Evolutionary conservation across 2,888 invertebrate genomes (phyloP).

Genomic region (Microctonus brassicae): DNA sequence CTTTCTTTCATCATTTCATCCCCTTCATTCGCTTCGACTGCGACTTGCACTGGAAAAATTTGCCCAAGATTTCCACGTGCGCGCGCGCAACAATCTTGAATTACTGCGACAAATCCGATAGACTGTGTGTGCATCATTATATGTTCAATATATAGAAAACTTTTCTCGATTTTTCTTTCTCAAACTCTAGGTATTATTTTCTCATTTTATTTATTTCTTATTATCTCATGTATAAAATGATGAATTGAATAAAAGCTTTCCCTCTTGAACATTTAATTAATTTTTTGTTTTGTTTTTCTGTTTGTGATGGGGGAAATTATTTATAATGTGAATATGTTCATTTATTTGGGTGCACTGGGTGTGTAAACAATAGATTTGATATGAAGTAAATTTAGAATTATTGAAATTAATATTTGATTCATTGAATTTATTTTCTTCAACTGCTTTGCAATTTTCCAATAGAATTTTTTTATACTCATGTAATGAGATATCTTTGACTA

Average conservation of each 20-base stretch:
- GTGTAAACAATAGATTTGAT: too few relatives aligned
- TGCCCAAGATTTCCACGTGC: slow-evolving; percentile 26
- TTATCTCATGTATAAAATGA: neutral
- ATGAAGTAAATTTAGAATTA: too few relatives aligned
- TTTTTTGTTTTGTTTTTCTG: neutral
- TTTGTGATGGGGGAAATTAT: neutral
- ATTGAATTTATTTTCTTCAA: too few relatives aligned
- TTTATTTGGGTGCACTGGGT: too few relatives aligned
- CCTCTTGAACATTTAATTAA: neutral
- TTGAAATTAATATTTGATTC: too few relatives aligned
- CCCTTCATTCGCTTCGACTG: slow-evolving; percentile 32
- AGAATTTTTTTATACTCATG: too few relatives aligned
- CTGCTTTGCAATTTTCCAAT: too few relatives aligned
- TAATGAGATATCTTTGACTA: too few relatives aligned
- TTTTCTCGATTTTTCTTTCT: neutral
- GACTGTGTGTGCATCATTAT: neutral
- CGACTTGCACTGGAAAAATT: slow-evolving; percentile 23
- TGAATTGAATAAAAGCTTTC: slow-evolving; percentile 3
- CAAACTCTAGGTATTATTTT: neutral
- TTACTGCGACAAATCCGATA: slow-evolving; percentile 45
- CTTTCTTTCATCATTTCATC: slow-evolving; percentile 31
- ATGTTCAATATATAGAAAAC: neutral
- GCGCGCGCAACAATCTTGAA: slow-evolving; percentile 41
- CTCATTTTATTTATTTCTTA: neutral
- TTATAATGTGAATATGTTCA: too few relatives aligned